Conservation (phyloP, 1,140 invertebrate genomes). For the Drosophila rufa region DNA sequence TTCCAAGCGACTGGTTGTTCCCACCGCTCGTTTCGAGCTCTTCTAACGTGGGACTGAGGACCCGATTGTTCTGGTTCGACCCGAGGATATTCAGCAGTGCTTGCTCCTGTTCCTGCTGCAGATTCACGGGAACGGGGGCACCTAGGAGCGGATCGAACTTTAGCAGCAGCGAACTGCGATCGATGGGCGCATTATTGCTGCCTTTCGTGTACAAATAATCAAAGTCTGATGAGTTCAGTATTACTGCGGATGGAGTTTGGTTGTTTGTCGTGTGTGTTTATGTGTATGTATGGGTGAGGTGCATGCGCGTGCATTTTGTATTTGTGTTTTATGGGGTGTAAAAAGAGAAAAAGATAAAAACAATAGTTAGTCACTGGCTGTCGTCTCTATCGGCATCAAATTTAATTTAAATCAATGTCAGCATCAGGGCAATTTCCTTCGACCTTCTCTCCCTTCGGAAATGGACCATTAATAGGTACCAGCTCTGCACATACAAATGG, state of each 20-base stretch:
- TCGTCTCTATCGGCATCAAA: background rate
- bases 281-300: conserved; percentile 28
- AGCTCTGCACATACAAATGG: background rate
- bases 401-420: conserved; percentile 33
- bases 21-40: conserved; percentile 74
- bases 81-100: conserved; percentile 40
- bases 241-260: conserved; percentile 57
- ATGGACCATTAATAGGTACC: conserved; percentile 5
- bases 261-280: conserved; percentile 19
- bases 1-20: conserved; percentile 69
- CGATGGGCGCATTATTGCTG: conserved; percentile 70
- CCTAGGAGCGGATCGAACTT: conserved; percentile 83
- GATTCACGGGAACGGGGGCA: conserved; percentile 74
- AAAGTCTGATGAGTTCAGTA: conserved; percentile 83
- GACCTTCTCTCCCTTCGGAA: background rate
- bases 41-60: conserved; percentile 77
- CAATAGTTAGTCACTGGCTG: conserved; percentile 49
- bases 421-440: conserved; percentile 5
- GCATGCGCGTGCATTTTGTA: conserved; percentile 61
- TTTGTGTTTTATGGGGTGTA: conserved; percentile 30
- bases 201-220: conserved; percentile 84
- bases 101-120: conserved; percentile 50
- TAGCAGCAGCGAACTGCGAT: conserved; percentile 80
- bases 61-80: conserved; percentile 42
- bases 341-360: conserved; percentile 45